Evolutionary conservation across 1,140 invertebrate species (phyloP).

Genomic region (Bactericera cockerelli): DNA sequence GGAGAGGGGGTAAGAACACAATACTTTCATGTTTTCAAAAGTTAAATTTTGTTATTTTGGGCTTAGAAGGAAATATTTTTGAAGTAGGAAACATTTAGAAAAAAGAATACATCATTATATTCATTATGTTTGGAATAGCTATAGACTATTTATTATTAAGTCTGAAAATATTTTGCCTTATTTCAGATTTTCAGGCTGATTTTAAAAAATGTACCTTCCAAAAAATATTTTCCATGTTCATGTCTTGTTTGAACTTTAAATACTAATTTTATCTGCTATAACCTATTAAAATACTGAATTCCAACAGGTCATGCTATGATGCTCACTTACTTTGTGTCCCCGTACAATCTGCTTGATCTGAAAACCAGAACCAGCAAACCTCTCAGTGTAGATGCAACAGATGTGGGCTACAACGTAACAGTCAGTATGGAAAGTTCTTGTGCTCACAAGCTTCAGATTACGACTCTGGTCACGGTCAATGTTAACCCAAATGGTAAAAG

Average conservation of each 20-base stretch:
- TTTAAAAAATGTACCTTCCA: no score
- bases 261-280: no score
- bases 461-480: slow-evolving; percentile 59
- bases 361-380: slow-evolving; percentile 52
- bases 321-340: slow-evolving; percentile 87
- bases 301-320: slow-evolving; percentile 81
- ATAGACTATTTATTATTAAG: no score
- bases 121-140: no score
- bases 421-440: slow-evolving; percentile 80
- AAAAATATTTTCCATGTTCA: no score
- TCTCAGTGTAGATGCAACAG: slow-evolving; percentile 53
- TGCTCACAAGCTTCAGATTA: slow-evolving; percentile 70
- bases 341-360: slow-evolving; percentile 74
- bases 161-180: no score
- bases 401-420: slow-evolving; percentile 71
- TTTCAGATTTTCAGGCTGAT: no score
- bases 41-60: neutral
- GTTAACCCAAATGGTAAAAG: slow-evolving; percentile 56
- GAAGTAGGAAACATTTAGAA: no score
- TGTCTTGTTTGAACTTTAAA: no score
- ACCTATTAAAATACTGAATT: no score
- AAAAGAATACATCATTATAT: no score
- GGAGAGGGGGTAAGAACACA: slow-evolving; percentile 43
- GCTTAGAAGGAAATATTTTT: neutral
- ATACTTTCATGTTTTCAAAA: no score